Base-by-base conservation (phyloP, 35 echinoderm and acorn worm species). In the Ptychodera flava region DNA sequence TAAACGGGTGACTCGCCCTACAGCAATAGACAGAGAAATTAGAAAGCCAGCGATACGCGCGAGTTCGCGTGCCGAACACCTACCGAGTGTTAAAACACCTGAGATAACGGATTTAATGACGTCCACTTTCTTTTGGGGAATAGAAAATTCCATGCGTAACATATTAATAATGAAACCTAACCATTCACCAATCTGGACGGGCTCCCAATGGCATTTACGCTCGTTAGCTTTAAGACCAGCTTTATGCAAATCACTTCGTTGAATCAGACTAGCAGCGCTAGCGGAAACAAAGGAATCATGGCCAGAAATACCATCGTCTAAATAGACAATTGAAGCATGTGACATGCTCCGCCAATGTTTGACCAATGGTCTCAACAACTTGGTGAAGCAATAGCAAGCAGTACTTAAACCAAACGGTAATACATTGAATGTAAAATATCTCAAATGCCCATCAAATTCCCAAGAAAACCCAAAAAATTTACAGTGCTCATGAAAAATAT, bases 321-420 rank as follows among this genome's bases (percentile, higher is more conserved):
- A 45, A 31, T 81, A 81, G 2, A 82, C 16, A 27, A 82, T 88
- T 12, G 78, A 28, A 76, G n/a, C 31, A 88, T 88, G 87, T 29
- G 78, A 78, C 87, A 88, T 88, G 33, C 78, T 37, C 0, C 79
- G 78, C 87, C 87, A 88, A 52, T 80, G 80, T 1, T 35, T 82
- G 0, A 88, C 79, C 35, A 88, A 38, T 30, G 35, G 76, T 31
- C 84, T 45, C 1, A 90, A 29, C 16, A 34, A 85, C 34, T 90
- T 80, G 32, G 89, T 90, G 81, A 90, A 90, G 15, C 85, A 37
- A 80, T 6, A 90, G 16, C 83, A 38, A 15, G 87, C 87, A 14
- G 79, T 88, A 82, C 82, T 88, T 16, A 88, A 64, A 12, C 87
- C 79, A 33, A 88, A 88, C 10, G 79, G 87, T 1, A 88, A 52